These are phyloP conservation scores for Chlorops oryzae DNA, from an alignment of 1,140 invertebrate genomes.

Conservation along the genomic window DNA sequence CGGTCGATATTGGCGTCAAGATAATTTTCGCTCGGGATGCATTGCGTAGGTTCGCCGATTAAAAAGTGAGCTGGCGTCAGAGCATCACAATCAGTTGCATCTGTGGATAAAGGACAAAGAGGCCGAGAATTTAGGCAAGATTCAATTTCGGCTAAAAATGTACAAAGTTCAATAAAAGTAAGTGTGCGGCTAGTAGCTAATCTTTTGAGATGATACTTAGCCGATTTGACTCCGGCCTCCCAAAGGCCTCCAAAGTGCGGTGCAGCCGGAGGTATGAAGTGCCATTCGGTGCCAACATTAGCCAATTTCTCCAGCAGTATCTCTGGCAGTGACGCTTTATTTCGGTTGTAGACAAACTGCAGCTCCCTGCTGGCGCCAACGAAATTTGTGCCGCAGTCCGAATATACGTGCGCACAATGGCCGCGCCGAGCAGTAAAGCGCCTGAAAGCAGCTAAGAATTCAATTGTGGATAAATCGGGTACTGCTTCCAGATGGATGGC, in stretches of 20 bases:
- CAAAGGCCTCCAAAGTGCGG: conserved; percentile 37
- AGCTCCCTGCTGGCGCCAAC: conserved; percentile 15
- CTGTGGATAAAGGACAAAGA: conserved; percentile 23
- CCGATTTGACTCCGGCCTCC: conserved; percentile 29
- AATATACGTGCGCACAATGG: conserved; percentile 22
- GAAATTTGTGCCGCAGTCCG: conserved; percentile 42
- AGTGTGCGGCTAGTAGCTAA: conserved; percentile 20
- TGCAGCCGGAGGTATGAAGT: conserved; percentile 25
- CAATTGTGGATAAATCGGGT: conserved; percentile 24
- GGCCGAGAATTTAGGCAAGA: conserved; percentile 32
- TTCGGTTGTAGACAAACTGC: too few species aligned
- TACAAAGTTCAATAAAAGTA: conserved; percentile 26
- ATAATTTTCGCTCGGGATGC: conserved; percentile 14
- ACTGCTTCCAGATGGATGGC: conserved; percentile 36
- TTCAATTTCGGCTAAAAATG: conserved; percentile 28
- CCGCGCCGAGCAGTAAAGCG: conserved; percentile 37
- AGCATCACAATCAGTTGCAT: conserved; percentile 27
- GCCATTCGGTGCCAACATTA: conserved; percentile 14
- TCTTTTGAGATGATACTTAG: conserved; percentile 29
- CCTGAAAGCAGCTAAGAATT: conserved; percentile 32
- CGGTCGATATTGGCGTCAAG: conserved; percentile 6
- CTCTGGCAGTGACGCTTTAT: background rate
- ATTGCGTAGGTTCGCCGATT: conserved; percentile 28
- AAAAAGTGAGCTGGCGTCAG: conserved; percentile 46
- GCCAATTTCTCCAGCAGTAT: background rate